phyloP scores from a whole-genome alignment of 1,140 invertebrate genomes.

The Monomorium pharaonis region DNA sequence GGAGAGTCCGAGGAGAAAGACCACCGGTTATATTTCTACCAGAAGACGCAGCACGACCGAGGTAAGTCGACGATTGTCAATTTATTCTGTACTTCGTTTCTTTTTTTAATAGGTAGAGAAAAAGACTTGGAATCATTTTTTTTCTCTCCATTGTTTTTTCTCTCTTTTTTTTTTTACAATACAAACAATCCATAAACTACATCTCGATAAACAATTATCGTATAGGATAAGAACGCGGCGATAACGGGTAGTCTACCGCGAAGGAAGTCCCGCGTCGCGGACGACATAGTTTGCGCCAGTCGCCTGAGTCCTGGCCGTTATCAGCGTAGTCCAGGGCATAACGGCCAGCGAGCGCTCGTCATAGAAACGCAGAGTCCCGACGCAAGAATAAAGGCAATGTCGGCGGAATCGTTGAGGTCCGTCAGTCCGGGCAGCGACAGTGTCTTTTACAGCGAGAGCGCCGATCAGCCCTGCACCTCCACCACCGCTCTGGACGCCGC shows the following conservation, averaged over 20 bases:
- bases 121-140: not conserved
- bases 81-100: not conserved
- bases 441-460: constrained; percentile 94
- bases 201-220: not conserved
- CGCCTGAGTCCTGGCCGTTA: constrained; percentile 81
- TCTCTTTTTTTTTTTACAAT: too few relatives aligned
- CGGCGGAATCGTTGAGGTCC: constrained; percentile 93
- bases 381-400: constrained; percentile 90
- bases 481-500: constrained; percentile 76
- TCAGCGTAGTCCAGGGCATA: constrained; percentile 80
- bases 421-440: constrained; percentile 95
- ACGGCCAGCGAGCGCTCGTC: constrained; percentile 77
- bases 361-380: constrained; percentile 84
- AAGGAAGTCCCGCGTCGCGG: constrained; percentile 87
- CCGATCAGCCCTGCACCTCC: constrained; percentile 82
- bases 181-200: too few relatives aligned
- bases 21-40: constrained; percentile 81
- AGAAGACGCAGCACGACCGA: constrained; percentile 81
- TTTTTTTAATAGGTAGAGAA: not conserved
- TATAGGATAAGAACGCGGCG: constrained; percentile 86
- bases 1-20: constrained; percentile 89
- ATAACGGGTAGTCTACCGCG: constrained; percentile 88
- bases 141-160: not conserved
- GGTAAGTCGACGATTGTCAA: constrained; percentile 60
- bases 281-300: constrained; percentile 80